A percentile compares a stretch with the other conserved stretches of the same genome.
These are phyloP conservation scores for Lytechinus pictus DNA, from an alignment of 35 echinoderm and acorn worm species.

Conservation along the genomic window DNA sequence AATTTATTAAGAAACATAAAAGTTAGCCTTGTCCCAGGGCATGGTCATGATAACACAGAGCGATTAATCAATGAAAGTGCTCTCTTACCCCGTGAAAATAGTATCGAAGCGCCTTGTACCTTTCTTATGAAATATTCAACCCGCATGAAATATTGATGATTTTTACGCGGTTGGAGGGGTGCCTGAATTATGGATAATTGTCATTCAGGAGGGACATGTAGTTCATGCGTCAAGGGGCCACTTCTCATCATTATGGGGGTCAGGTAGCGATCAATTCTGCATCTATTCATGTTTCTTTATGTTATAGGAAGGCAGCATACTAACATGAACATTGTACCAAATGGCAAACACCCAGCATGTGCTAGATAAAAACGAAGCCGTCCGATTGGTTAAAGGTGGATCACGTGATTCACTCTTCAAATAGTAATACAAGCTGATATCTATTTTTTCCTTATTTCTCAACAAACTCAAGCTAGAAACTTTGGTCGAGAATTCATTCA, in stretches of 20 bases:
- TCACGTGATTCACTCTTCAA: too few species aligned
- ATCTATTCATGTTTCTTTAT: not conserved
- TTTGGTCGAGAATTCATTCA: too few species aligned
- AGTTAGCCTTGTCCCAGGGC: too few species aligned
- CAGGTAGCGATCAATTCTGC: not conserved
- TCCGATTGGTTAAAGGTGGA: too few species aligned
- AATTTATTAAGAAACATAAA: too few species aligned
- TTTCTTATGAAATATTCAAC: constrained; percentile 34
- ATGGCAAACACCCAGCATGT: too few species aligned
- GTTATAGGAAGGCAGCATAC: too few species aligned
- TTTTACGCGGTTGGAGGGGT: not conserved
- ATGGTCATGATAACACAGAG: not conserved
- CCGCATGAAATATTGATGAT: constrained; percentile 27
- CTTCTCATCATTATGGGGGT: not conserved
- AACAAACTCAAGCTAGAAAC: too few species aligned
- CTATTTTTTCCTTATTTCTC: too few species aligned
- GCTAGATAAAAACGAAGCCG: too few species aligned
- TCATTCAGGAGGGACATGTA: not conserved
- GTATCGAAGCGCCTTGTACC: not conserved
- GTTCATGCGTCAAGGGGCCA: not conserved
- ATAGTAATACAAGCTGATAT: too few species aligned
- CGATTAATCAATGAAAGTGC: not conserved
- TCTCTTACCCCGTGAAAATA: not conserved
- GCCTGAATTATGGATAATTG: constrained; percentile 39
- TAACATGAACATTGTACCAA: too few species aligned